Base-by-base conservation (phyloP, 2,888 invertebrate genomes). In the Diplolepis rosae region DNA sequence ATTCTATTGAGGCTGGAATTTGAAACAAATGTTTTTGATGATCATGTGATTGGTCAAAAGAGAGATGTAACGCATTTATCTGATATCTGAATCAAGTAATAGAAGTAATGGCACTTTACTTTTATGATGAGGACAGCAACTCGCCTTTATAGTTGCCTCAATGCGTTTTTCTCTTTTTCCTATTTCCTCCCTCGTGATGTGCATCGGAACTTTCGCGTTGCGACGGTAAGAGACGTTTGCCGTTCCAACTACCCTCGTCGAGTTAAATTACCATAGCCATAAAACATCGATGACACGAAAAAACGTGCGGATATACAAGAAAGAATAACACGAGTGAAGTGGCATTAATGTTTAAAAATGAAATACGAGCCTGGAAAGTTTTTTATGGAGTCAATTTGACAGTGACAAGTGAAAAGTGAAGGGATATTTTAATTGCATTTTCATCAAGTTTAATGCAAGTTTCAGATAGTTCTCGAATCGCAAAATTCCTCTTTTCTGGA, bases 111-210 rank as follows among this genome's bases (percentile, higher is more conserved):
- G 22, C 6, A 61, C 22, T 39, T 61, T 11, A 61, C 13, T 61
- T 75, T 77, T 71, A 74, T 72, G 71, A 70, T 52, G 71, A 71
- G 67, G 74, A 77, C 72, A 77, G 71, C 71, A 65, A 72, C 61
- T 72, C 66, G 68, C 71, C 74, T 74, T 65, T 72, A 73, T 70
- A 30, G 54, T 66, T 73, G 56, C 74, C 73, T 70, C 70, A 39
- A 61, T 61, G 61, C 69, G 65, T 74, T 77, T 69, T 69, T 61
- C 28, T 61, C 50, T 73, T 66, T 73, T 74, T 70, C 68, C 71
- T 73, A 65, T 66, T 45, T 68, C 69, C 69, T 72, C 73, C 73
- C 72, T 71, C 73, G 71, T 76, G 74, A 74, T 73, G 72, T 71
- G 71, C 68, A 65, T 61, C 61, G 39, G 27, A 61, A 61, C 72